Conservation (phyloP, 2,888 invertebrate species). For the Eilema griseolum region DNA sequence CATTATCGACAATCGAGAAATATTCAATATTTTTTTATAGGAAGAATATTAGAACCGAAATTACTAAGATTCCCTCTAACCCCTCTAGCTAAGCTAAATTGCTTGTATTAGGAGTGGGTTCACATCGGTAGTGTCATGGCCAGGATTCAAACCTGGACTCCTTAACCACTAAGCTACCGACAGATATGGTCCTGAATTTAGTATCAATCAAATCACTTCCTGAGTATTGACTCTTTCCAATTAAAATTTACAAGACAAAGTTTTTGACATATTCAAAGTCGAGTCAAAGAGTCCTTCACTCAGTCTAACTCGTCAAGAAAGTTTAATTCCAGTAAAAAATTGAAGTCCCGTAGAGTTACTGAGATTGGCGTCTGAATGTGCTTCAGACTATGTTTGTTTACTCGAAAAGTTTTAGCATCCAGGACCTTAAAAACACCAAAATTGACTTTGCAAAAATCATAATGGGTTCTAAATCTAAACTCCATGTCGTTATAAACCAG, state of each 20-base stretch:
- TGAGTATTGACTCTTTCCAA: background rate
- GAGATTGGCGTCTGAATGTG: background rate
- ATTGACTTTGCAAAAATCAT: background rate
- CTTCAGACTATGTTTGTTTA: background rate
- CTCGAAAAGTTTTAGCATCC: background rate
- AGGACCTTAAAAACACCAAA: background rate
- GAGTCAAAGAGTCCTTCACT: background rate
- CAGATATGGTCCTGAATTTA: background rate
- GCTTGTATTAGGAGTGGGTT: no score
- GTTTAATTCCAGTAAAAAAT: background rate
- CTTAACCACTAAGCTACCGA: no score
- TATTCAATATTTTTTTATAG: background rate
- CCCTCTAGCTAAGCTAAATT: no score
- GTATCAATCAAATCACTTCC: background rate
- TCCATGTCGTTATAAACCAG: conserved; percentile 3
- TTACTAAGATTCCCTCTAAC: no score
- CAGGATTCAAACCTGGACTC: no score
- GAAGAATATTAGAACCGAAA: no score
- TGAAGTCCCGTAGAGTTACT: background rate
- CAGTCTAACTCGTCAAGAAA: background rate
- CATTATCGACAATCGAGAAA: background rate
- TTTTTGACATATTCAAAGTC: background rate
- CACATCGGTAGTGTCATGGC: no score
- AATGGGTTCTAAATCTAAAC: background rate
- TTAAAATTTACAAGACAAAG: conserved; percentile 4